Percentiles rank a stretch among this genome's conserved stretches.
phyloP scores from a whole-genome alignment of 1,140 invertebrate genomes.

The Cherax destructor region DNA sequence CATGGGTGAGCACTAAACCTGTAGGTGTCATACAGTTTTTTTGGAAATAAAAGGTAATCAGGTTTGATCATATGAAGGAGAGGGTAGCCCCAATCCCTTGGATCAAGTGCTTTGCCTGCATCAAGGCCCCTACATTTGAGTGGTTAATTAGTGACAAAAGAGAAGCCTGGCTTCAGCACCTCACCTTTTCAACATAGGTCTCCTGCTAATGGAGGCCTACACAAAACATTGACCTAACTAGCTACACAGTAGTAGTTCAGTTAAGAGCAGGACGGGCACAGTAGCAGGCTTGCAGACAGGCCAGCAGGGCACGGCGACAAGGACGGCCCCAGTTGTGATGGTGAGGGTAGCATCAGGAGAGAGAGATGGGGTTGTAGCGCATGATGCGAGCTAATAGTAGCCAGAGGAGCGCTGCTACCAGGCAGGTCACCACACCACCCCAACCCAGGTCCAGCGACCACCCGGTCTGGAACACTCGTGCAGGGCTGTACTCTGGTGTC shows the following conservation, averaged over 20 bases:
- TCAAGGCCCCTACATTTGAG: no score
- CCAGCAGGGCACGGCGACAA: constrained; percentile 40
- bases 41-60: no score
- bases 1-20: no score
- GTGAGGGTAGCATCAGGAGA: constrained; percentile 66
- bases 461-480: constrained; percentile 84
- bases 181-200: no score
- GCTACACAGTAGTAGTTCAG: not conserved
- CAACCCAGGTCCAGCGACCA: constrained; percentile 90
- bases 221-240: no score
- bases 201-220: no score
- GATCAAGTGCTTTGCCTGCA: no score
- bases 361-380: constrained; percentile 84
- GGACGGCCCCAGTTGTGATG: constrained; percentile 26
- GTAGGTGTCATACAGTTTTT: no score
- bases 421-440: constrained; percentile 86
- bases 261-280: constrained; percentile 21
- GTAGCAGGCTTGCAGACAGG: constrained; percentile 39
- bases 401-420: constrained; percentile 88
- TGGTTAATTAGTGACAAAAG: no score
- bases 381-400: constrained; percentile 91
- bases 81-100: no score
- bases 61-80: no score
- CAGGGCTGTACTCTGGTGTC: constrained; percentile 77
- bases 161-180: no score